These are phyloP conservation scores for Tillus elongatus DNA, from an alignment of 2,888 invertebrate species.

Conservation along the genomic window DNA sequence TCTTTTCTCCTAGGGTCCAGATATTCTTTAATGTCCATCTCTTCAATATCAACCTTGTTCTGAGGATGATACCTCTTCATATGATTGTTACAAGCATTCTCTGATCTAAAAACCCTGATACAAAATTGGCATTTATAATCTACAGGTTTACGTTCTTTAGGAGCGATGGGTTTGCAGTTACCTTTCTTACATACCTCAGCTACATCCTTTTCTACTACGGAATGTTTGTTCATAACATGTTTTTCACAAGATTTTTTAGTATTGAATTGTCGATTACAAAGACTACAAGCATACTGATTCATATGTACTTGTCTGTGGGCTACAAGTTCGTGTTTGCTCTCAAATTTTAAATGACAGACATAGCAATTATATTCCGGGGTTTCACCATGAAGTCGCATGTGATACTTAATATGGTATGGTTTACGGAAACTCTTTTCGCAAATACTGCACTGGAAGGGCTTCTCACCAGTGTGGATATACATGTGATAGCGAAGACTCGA, in stretches of 20 bases:
- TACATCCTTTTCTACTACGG: not conserved
- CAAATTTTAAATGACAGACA: not conserved
- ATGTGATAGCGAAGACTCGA: not conserved
- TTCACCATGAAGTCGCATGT: not conserved
- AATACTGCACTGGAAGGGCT: not conserved
- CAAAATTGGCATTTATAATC: slow-evolving; percentile 1
- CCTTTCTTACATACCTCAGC: not conserved
- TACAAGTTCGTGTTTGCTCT: not conserved
- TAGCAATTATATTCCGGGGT: not conserved
- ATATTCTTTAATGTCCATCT: not conserved
- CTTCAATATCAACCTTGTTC: not conserved
- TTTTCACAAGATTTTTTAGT: not conserved
- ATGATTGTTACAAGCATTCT: not conserved
- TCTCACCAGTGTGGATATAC: not conserved
- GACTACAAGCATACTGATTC: not conserved
- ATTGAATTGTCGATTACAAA: not conserved
- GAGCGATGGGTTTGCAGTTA: not conserved
- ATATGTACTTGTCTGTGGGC: not conserved
- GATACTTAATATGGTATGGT: not conserved
- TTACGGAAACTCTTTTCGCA: slow-evolving; percentile 1
- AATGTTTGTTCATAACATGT: not conserved
- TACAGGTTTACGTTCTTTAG: not conserved
- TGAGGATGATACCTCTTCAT: not conserved
- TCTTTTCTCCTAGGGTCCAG: not conserved
- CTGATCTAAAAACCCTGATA: not conserved